A percentile compares a stretch with the other conserved stretches of the same genome.
These are phyloP conservation scores for Spodoptera litura DNA, from an alignment of 1,140 invertebrate genomes.

Conservation along the genomic window DNA sequence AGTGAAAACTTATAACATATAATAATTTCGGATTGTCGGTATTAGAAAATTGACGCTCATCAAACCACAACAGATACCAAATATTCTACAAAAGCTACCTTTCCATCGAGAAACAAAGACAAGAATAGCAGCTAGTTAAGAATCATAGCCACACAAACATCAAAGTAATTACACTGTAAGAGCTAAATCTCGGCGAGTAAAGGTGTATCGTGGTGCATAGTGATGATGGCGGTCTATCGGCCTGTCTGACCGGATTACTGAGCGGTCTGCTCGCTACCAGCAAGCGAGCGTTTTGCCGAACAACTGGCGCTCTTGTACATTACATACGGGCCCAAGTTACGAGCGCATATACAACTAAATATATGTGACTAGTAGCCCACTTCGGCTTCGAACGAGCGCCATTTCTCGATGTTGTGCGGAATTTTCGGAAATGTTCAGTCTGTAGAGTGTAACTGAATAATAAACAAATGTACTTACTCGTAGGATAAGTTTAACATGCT, in stretches of 20 bases:
- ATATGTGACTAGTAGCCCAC: too few relatives aligned
- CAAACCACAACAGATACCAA: too few relatives aligned
- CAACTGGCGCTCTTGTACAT: slow-evolving; percentile 29
- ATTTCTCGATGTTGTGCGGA: too few relatives aligned
- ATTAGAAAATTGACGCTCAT: too few relatives aligned
- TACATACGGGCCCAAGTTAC: not conserved
- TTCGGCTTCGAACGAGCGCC: too few relatives aligned
- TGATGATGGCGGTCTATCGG: not conserved
- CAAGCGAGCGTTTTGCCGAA: slow-evolving; percentile 26
- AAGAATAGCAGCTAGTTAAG: not conserved
- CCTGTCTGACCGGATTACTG: not conserved
- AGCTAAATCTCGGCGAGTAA: not conserved
- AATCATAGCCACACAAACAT: not conserved
- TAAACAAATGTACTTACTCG: too few relatives aligned
- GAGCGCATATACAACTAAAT: not conserved
- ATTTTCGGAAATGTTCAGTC: too few relatives aligned
- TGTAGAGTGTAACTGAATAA: too few relatives aligned
- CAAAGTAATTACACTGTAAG: slow-evolving; percentile 9
- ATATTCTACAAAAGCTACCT: not conserved
- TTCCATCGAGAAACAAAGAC: not conserved
- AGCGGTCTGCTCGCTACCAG: slow-evolving; percentile 4
- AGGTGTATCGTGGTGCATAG: not conserved
- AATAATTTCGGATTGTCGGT: too few relatives aligned
- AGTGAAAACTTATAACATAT: too few relatives aligned
- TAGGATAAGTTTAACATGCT: not conserved